phyloP scores from a whole-genome alignment of 2,888 invertebrate genomes.

The Dicycla oo region DNA sequence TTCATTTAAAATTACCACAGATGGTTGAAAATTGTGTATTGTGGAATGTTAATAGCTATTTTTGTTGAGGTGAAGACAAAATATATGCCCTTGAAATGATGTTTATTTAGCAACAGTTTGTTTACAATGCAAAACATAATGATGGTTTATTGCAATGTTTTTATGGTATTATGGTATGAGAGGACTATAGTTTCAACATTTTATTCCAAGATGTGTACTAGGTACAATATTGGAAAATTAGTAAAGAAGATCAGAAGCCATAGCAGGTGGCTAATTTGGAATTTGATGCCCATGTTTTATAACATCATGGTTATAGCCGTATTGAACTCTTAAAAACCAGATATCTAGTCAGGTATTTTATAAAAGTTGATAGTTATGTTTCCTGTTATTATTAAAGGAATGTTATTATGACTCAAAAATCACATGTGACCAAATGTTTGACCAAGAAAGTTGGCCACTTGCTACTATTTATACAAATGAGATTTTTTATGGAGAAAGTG shows the following conservation, averaged over 20 bases:
- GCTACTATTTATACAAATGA: slow-evolving; percentile 21
- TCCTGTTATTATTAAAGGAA: neutral
- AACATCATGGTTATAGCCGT: neutral
- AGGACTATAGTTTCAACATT: neutral
- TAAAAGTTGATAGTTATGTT: neutral
- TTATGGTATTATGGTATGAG: neutral
- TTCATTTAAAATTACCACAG: neutral
- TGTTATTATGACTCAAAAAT: neutral
- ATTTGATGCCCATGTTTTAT: neutral
- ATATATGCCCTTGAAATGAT: slow-evolving; percentile 6
- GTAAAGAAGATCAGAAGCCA: slow-evolving; percentile 19
- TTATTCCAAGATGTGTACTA: neutral
- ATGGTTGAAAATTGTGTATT: neutral
- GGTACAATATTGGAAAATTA: neutral
- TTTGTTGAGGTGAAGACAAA: neutral
- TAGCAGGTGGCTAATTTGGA: slow-evolving; percentile 8
- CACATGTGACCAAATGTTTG: slow-evolving; percentile 27
- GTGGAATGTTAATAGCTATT: neutral
- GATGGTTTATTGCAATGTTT: neutral
- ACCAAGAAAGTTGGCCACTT: slow-evolving; percentile 47
- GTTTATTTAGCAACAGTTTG: neutral
- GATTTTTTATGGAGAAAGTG: slow-evolving; percentile 79
- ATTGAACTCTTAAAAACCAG: neutral
- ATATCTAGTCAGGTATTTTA: neutral
- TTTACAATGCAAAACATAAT: neutral